phyloP scores from a whole-genome alignment of 2,113 vertebrate genomes.

The Motacilla tschutschensis region DNA sequence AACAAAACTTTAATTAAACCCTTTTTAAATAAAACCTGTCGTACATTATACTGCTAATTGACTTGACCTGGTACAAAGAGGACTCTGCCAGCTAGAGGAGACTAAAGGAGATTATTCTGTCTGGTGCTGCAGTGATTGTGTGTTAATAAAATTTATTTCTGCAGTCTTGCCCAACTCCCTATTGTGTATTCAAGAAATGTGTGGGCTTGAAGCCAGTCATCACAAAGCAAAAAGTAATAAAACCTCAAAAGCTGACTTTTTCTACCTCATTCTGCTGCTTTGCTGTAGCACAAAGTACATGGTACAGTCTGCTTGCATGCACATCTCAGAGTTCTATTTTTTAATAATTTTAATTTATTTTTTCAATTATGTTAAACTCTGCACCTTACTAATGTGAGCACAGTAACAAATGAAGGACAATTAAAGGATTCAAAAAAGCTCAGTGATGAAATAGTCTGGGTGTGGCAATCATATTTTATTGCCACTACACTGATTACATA shows the following conservation, averaged over 20 bases:
- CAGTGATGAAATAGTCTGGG: slow-evolving; percentile 10
- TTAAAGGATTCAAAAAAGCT: slow-evolving; percentile 32
- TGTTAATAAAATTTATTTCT: slow-evolving; percentile 82
- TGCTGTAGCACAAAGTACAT: background rate
- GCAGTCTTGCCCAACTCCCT: slow-evolving; percentile 70
- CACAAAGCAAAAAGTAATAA: slow-evolving; percentile 73
- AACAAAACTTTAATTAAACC: slow-evolving; percentile 79
- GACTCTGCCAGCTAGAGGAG: slow-evolving; percentile 71
- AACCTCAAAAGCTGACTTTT: slow-evolving; percentile 56
- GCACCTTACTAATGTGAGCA: slow-evolving; percentile 14
- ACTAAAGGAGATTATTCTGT: slow-evolving; percentile 78
- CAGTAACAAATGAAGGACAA: slow-evolving; percentile 3
- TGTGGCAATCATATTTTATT: slow-evolving; percentile 46
- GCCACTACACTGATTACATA: slow-evolving; percentile 29
- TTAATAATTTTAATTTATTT: background rate
- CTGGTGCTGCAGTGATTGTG: slow-evolving; percentile 71
- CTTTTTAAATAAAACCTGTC: slow-evolving; percentile 73
- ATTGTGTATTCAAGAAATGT: slow-evolving; percentile 78
- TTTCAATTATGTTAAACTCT: slow-evolving; percentile 2
- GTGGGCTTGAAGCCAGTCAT: slow-evolving; percentile 73
- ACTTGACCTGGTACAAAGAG: slow-evolving; percentile 73
- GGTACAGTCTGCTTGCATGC: background rate
- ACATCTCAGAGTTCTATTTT: background rate
- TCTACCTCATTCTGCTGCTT: slow-evolving; percentile 33
- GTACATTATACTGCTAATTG: slow-evolving; percentile 79